phyloP scores from a whole-genome alignment of 2,888 invertebrate genomes.

The Thymelicus lineola region DNA sequence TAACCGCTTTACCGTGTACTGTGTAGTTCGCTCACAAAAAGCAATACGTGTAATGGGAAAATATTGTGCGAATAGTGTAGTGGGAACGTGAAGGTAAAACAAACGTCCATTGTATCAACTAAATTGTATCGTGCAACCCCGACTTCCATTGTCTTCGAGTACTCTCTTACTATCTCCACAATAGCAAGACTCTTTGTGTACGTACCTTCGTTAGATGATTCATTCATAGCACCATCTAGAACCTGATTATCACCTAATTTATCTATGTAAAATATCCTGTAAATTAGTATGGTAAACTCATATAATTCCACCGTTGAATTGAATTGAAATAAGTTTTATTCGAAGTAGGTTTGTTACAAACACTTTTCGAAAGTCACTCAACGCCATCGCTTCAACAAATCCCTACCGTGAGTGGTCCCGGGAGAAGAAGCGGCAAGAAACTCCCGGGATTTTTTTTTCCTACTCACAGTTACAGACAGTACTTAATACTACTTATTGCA shows the following conservation, averaged over 20 bases:
- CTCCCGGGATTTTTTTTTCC: too few species aligned
- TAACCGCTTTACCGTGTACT: slow-evolving; percentile 47
- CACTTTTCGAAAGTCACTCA: too few species aligned
- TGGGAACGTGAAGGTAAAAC: slow-evolving; percentile 73
- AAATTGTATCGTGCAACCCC: slow-evolving; percentile 64
- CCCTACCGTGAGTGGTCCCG: too few species aligned
- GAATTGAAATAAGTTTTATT: too few species aligned
- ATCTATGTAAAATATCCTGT: too few species aligned
- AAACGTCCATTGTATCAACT: slow-evolving; percentile 70
- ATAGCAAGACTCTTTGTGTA: slow-evolving; percentile 19
- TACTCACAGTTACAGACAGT: too few species aligned
- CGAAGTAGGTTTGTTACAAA: too few species aligned
- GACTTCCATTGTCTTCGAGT: slow-evolving; percentile 57
- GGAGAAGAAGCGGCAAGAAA: too few species aligned
- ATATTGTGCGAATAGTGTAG: slow-evolving; percentile 72
- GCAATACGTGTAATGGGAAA: slow-evolving; percentile 67
- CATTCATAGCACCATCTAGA: neutral
- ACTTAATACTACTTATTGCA: too few species aligned
- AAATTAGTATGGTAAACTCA: too few species aligned
- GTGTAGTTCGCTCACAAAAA: slow-evolving; percentile 54
- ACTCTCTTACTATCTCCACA: slow-evolving; percentile 29
- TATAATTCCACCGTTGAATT: too few species aligned
- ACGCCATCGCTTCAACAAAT: too few species aligned
- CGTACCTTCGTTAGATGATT: slow-evolving; percentile 7
- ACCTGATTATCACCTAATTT: neutral